Evolutionary conservation across 2,113 vertebrate genomes (phyloP).

Genomic region (Heterotilapia buettikoferi): DNA sequence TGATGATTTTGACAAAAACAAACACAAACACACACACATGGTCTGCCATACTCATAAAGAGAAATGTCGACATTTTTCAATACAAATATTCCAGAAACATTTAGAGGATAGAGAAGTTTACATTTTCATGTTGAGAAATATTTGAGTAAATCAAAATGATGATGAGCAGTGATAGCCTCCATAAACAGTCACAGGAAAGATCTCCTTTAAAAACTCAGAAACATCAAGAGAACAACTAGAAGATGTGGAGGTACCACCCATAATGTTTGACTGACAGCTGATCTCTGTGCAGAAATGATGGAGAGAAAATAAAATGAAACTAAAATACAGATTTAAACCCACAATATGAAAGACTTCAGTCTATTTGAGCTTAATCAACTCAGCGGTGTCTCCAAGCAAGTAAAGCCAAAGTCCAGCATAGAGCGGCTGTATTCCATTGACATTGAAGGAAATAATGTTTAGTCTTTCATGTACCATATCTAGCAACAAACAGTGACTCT

Average conservation of each 20-base stretch:
- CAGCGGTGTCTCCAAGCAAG: background rate
- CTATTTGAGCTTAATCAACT: background rate
- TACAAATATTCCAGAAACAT: no score
- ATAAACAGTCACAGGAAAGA: background rate
- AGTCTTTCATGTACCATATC: no score
- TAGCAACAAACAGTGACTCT: no score
- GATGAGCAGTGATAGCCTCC: background rate
- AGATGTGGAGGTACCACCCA: background rate
- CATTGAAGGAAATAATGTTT: no score
- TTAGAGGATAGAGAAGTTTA: no score
- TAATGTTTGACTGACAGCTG: background rate
- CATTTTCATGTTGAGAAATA: no score
- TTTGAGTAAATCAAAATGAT: background rate
- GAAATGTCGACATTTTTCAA: no score
- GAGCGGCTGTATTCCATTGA: background rate
- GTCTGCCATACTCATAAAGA: no score
- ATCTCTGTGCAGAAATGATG: background rate
- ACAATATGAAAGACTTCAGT: background rate
- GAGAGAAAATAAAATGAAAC: no score
- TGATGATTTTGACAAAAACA: no score
- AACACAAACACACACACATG: no score
- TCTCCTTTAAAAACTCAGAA: background rate
- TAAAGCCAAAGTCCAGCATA: background rate
- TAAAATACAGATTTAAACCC: fast-evolving
- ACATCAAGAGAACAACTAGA: background rate